Conservation (phyloP, 2,113 vertebrate genomes). For the Perognathus longimembris region DNA sequence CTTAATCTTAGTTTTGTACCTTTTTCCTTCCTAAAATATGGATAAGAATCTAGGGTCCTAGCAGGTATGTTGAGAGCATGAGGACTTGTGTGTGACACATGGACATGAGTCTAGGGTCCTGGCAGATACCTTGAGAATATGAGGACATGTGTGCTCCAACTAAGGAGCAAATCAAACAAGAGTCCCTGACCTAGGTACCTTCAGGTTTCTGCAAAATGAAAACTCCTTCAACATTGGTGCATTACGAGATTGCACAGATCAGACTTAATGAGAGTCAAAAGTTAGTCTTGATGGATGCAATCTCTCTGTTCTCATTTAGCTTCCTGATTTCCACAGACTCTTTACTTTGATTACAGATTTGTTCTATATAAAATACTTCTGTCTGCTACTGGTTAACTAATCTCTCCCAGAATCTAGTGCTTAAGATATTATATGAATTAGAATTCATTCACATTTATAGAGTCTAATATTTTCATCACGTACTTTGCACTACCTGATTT, state of each 20-base stretch:
- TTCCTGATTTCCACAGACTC: not conserved
- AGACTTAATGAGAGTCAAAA: not conserved
- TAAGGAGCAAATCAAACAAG: not conserved
- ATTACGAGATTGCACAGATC: too few relatives aligned
- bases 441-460: not conserved
- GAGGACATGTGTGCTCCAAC: too few relatives aligned
- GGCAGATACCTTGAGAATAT: not conserved
- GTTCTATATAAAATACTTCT: not conserved
- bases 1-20: not conserved
- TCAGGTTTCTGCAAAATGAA: not conserved
- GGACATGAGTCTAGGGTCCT: not conserved
- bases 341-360: not conserved
- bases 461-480: constrained; percentile 29
- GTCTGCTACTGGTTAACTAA: not conserved
- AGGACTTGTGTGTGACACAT: too few relatives aligned
- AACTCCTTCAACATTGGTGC: not conserved
- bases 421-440: not conserved
- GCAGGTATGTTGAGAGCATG: too few relatives aligned
- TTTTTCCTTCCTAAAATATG: not conserved
- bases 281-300: not conserved
- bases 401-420: not conserved
- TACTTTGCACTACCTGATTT: not conserved
- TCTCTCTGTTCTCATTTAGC: not conserved
- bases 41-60: not conserved
- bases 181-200: not conserved